Evolutionary conservation across 2,113 vertebrate species (phyloP), one percentile per base, ranked within the genome.

Genomic region (Pardalotus punctatus): DNA sequence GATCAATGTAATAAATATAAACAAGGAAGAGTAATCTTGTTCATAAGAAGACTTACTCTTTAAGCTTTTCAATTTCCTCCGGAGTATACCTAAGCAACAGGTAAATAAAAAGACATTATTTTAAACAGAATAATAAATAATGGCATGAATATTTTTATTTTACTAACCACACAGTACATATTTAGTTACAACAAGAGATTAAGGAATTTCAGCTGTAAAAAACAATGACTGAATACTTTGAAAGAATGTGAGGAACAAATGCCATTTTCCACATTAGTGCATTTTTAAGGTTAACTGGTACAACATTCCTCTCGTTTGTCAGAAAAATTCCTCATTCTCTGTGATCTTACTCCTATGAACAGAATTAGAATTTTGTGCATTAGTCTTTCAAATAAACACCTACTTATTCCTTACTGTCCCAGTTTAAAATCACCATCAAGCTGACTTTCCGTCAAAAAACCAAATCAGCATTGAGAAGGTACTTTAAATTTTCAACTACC

Each of bases 11-110:
- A 67, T 84, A 87, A 84, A 81, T 23, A 96, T 2, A 96, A 94
- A 89, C 42, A 94, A 36, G 15, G 33, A 67, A 81, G 53, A 40
- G 17, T 23, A 10, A 94, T 2, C 4, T 62, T 48, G 6, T 67
- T 90, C 50, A 7, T 78, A 61, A 81, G 84, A 72, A 78, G 72
- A 99, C 99, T 99, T 98, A 99, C 99, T 99, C 98, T 98, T 99
- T 99, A 29, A 99, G 98, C 89, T 98, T 99, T 96, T 99, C 98
- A 61, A 99, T 99, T 98, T 99, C 99, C 67, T 99, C 98, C 45
- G 99, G 98, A 17, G 98, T 99, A 62, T 99, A 99, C 96, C 98
- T 99, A 98, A 42, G 25, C 24, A 96, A 96, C 25, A 93, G 58
- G 86, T 47, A 96, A 94, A 97, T 38, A 86, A 84, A 91, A 96